Conservation (phyloP, 2,888 invertebrate genomes). For the Anthophora plumipes region DNA sequence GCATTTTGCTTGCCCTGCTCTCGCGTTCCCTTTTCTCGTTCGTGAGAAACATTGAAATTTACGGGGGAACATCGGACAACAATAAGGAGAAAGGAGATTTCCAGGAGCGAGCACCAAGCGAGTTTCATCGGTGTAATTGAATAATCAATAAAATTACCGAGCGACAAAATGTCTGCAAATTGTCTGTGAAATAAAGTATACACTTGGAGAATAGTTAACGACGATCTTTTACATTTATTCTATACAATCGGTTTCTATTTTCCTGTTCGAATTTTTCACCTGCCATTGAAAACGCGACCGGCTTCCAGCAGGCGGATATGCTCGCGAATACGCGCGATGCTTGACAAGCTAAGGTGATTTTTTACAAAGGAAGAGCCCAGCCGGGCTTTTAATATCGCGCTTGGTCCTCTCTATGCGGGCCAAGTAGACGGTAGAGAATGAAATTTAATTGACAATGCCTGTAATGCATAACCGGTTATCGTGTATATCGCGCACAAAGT, state of each 20-base stretch:
- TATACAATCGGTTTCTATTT: not conserved
- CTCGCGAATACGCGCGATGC: slow-evolving; percentile 1
- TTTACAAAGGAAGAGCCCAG: slow-evolving; percentile 11
- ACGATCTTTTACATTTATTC: not conserved
- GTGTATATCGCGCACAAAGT: slow-evolving; percentile 20
- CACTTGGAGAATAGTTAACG: slow-evolving; percentile 14
- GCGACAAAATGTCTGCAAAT: slow-evolving; percentile 9
- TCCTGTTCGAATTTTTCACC: slow-evolving; percentile 5
- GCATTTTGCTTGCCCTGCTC: slow-evolving; percentile 48
- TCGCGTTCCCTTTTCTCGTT: too few species aligned
- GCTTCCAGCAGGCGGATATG: not conserved
- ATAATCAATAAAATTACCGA: slow-evolving; percentile 54
- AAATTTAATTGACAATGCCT: slow-evolving; percentile 53
- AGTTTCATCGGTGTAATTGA: slow-evolving; percentile 53
- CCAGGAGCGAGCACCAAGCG: not conserved
- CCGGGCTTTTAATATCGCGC: slow-evolving; percentile 26
- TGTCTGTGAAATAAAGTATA: slow-evolving; percentile 6
- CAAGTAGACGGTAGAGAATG: slow-evolving; percentile 18
- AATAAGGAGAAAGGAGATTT: not conserved
- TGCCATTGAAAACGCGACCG: not conserved
- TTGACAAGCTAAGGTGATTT: slow-evolving; percentile 16
- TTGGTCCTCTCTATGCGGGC: not conserved
- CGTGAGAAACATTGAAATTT: slow-evolving; percentile 47
- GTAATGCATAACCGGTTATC: slow-evolving; percentile 37
- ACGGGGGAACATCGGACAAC: slow-evolving; percentile 31